Evolutionary conservation across 1,140 invertebrate genomes (phyloP).

Genomic region (Nilaparvata lugens): DNA sequence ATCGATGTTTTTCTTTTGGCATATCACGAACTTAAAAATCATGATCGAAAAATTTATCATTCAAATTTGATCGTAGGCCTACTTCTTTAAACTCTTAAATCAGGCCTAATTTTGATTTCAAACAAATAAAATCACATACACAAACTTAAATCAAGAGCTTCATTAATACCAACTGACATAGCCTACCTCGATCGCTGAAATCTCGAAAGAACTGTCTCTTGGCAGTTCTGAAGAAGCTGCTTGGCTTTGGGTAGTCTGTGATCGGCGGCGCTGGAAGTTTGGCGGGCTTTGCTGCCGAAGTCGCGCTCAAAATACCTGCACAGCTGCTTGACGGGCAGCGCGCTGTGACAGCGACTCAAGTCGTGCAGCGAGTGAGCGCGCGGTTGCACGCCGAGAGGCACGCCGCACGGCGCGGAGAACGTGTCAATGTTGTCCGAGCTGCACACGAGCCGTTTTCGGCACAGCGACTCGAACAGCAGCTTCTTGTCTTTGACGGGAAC

Average conservation of each 20-base stretch:
- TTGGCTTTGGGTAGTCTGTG: too few relatives aligned
- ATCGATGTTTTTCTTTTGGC: too few relatives aligned
- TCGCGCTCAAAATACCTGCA: constrained; percentile 47
- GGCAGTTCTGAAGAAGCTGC: too few relatives aligned
- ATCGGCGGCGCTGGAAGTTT: too few relatives aligned
- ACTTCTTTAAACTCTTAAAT: too few relatives aligned
- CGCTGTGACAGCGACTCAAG: constrained; percentile 36
- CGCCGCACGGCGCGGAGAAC: background rate
- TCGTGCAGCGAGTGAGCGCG: constrained; percentile 47
- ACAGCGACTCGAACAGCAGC: constrained; percentile 48
- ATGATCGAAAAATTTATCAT: too few relatives aligned
- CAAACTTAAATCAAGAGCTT: too few relatives aligned
- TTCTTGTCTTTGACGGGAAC: constrained; percentile 50
- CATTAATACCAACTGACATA: too few relatives aligned
- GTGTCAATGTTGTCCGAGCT: constrained; percentile 6
- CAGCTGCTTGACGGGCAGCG: constrained; percentile 44
- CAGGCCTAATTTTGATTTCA: too few relatives aligned
- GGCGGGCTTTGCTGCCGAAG: background rate
- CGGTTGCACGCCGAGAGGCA: constrained; percentile 30
- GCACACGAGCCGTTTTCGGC: constrained; percentile 30
- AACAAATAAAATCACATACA: too few relatives aligned
- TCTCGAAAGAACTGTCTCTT: background rate
- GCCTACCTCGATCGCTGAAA: background rate
- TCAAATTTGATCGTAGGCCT: too few relatives aligned
- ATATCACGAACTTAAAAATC: too few relatives aligned